These are phyloP conservation scores for Semicossyphus pulcher DNA, from an alignment of 2,113 vertebrate species.

Conservation along the genomic window DNA sequence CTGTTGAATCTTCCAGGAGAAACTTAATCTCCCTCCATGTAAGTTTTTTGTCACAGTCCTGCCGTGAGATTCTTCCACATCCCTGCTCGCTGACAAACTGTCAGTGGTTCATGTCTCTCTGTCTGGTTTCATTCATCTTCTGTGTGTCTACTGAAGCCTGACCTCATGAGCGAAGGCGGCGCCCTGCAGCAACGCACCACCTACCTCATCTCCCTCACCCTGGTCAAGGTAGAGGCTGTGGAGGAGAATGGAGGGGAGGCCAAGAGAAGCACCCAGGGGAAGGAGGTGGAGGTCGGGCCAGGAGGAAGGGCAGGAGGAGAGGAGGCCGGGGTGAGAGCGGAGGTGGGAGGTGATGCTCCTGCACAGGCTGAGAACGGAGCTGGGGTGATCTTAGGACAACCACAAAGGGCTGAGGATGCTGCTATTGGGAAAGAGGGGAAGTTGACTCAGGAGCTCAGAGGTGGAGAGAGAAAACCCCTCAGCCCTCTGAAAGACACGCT, in stretches of 20 bases:
- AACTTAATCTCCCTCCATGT: conserved; percentile 56
- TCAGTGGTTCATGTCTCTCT: conserved; percentile 39
- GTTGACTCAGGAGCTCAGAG: conserved; percentile 53
- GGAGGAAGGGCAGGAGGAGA: not conserved
- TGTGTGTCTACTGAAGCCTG: conserved; percentile 73
- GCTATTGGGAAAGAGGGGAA: not conserved
- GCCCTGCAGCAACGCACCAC: conserved; percentile 93
- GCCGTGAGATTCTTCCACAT: conserved; percentile 38
- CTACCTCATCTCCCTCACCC: conserved; percentile 96
- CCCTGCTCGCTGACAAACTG: conserved; percentile 42
- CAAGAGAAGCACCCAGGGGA: conserved; percentile 56
- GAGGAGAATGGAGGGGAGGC: conserved; percentile 80
- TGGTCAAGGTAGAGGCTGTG: conserved; percentile 92
- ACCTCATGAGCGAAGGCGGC: conserved; percentile 88
- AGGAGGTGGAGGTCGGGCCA: conserved; percentile 48
- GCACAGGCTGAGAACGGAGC: conserved; percentile 41
- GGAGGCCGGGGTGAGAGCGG: conserved; percentile 8
- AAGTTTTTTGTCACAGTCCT: conserved; percentile 35
- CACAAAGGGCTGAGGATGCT: conserved; percentile 36
- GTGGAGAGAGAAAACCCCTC: conserved; percentile 44
- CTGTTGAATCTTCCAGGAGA: conserved; percentile 57
- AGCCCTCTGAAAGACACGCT: conserved; percentile 56
- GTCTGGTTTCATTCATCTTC: conserved; percentile 67
- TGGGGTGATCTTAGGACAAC: conserved; percentile 2
- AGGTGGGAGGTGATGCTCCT: conserved; percentile 37